These are phyloP conservation scores for Ptilodon capucinus DNA, from an alignment of 2,888 invertebrate species.

Conservation along the genomic window DNA sequence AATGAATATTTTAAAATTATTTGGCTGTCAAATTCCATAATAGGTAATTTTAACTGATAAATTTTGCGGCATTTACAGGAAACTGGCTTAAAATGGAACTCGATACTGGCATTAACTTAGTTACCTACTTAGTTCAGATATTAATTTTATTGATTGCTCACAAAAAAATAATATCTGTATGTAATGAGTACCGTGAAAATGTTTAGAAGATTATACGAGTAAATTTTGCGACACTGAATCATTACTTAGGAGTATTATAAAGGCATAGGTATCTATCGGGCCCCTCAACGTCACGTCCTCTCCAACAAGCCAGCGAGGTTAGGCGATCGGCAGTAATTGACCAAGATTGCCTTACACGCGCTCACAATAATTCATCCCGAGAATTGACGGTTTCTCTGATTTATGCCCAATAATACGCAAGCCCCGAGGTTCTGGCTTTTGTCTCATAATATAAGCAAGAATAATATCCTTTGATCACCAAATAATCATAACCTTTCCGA, in stretches of 20 bases:
- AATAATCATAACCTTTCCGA: constrained; percentile 6
- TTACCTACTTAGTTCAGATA: no score
- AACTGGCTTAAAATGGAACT: no score
- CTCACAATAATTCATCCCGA: constrained; percentile 54
- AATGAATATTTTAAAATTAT: constrained; percentile 1
- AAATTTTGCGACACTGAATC: no score
- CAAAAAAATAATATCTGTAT: no score
- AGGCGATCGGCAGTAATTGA: constrained; percentile 57
- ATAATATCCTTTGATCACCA: constrained; percentile 3
- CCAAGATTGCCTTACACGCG: constrained; percentile 60
- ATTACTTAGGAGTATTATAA: constrained; percentile 30
- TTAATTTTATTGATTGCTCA: no score
- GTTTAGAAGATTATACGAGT: no score
- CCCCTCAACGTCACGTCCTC: constrained; percentile 51
- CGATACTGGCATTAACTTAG: no score
- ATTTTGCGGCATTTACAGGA: no score
- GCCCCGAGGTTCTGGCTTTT: constrained; percentile 23
- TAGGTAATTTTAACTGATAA: no score
- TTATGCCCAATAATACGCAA: constrained; percentile 47
- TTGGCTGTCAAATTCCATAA: no score
- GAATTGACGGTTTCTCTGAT: constrained; percentile 42
- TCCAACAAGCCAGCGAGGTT: constrained; percentile 53
- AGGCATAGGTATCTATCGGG: constrained; percentile 39
- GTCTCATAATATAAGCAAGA: constrained; percentile 12
- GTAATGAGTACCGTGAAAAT: no score